Conservation (phyloP, 2,888 invertebrate genomes). For the Eristalinus sepulchralis region DNA sequence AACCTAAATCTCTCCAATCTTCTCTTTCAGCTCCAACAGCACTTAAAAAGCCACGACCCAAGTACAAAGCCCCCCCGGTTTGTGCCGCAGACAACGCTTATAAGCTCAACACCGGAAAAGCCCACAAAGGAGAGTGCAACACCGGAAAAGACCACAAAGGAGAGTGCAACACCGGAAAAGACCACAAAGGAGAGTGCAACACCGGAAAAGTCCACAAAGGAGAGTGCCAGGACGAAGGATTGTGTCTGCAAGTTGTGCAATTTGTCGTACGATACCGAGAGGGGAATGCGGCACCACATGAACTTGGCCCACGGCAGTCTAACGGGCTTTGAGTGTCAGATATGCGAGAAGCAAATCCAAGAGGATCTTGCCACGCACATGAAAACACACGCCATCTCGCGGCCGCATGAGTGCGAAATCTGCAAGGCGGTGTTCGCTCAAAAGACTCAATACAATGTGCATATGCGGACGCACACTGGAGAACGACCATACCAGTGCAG, state of each 20-base stretch:
- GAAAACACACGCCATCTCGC: slow-evolving; percentile 87
- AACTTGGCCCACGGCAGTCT: slow-evolving; percentile 88
- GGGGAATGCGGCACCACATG: slow-evolving; percentile 87
- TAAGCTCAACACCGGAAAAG: slow-evolving; percentile 84
- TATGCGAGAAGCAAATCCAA: slow-evolving; percentile 90
- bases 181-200: slow-evolving; percentile 85
- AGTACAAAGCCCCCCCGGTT: slow-evolving; percentile 86
- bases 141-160: slow-evolving; percentile 85
- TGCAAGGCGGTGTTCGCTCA: slow-evolving; percentile 92
- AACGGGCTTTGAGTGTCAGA: slow-evolving; percentile 88
- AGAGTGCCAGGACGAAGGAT: slow-evolving; percentile 87
- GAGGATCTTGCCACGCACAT: slow-evolving; percentile 89
- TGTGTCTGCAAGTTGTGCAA: slow-evolving; percentile 87
- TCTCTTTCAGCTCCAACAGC: slow-evolving; percentile 82
- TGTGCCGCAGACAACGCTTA: slow-evolving; percentile 87
- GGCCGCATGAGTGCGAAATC: slow-evolving; percentile 89
- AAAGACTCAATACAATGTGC: slow-evolving; percentile 91
- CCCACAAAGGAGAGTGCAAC: slow-evolving; percentile 86
- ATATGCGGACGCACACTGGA: slow-evolving; percentile 91
- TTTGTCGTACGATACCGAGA: slow-evolving; percentile 85
- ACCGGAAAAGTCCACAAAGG: slow-evolving; percentile 85
- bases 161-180: slow-evolving; percentile 86
- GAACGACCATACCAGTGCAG: slow-evolving; percentile 91
- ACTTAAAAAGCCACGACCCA: slow-evolving; percentile 86
- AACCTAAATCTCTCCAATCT: background rate